Evolutionary conservation across 1,140 invertebrate species (phyloP), one percentile per base, ranked within the genome.

Genomic region (Dryas iulia): DNA sequence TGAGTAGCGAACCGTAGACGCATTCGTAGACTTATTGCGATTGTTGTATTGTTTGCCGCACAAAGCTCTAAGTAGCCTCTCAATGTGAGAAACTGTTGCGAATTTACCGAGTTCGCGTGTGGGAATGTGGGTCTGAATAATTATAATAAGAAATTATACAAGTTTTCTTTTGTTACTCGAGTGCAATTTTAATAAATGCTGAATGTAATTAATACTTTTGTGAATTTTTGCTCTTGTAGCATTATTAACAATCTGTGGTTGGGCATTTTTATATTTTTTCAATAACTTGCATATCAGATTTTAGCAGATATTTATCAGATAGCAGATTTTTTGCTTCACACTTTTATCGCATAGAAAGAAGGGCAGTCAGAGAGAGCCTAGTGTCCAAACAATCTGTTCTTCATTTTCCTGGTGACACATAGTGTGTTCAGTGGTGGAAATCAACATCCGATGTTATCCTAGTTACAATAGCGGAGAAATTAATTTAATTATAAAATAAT

Each of bases 71-170:
- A 89, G 84, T 88, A 82, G 85, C 84, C 84, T 82, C 89, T 91
- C 72, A 64, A 81, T 84, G 82, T 89, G 86, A 91, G 89, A 91
- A 91, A 91, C 74, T 86, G 82, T 88, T 84, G 78, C 82, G 59
- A 80, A 81, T 84, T 65, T 70, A 67, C 71, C 28, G 57, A 75
- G 72, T 72, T 75, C 72, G 66, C 63, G 77, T 84, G 79, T 87
- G 85, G 82, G 87, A 87, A 89, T 90, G 83, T 87, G 88, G 85
- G 86, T 72, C 66, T 39, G 57, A 74, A 73, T 56, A 21, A 57
- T 60, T 56, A 61, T 56, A 63, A 56, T 59, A 59, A 30, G 47
- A 31, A 53, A 59, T 23, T 57, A 62, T 5, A 62, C 24, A 57
- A 56, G 11, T 59, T 31, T 60, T 54, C 31, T 39, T n/a, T 54